Percentiles rank a stretch among this genome's conserved stretches.
These are phyloP conservation scores for Ormyrus pomaceus DNA, from an alignment of 2,888 invertebrate genomes.

Conservation along the genomic window DNA sequence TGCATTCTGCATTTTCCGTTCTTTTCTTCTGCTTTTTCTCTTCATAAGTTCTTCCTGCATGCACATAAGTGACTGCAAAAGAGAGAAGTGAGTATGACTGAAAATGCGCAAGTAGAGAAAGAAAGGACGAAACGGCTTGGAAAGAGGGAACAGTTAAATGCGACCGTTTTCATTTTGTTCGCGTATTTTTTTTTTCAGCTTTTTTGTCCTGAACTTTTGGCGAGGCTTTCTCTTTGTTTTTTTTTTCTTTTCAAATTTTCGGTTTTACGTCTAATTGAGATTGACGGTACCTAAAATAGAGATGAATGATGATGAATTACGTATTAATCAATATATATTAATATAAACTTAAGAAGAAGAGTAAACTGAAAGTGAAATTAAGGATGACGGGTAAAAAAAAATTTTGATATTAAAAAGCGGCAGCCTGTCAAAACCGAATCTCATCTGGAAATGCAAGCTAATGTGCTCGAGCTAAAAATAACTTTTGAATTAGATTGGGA, in stretches of 20 bases:
- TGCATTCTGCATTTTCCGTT: not conserved
- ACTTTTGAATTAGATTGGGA: too few relatives aligned
- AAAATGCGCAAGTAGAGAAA: not conserved
- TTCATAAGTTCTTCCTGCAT: not conserved
- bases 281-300: not conserved
- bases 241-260: constrained; percentile 15
- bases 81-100: not conserved
- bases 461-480: too few relatives aligned
- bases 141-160: constrained; percentile 32
- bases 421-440: constrained; percentile 4
- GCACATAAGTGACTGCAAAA: not conserved
- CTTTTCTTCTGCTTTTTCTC: not conserved
- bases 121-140: not conserved
- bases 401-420: constrained; percentile 14
- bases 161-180: constrained; percentile 38
- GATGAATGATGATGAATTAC: constrained; percentile 4
- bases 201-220: not conserved
- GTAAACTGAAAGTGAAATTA: constrained; percentile 11
- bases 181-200: constrained; percentile 18
- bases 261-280: constrained; percentile 32
- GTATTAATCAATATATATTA: too few relatives aligned
- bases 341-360: too few relatives aligned
- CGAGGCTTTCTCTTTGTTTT: not conserved
- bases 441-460: too few relatives aligned
- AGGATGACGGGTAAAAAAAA: not conserved